Conservation (phyloP, 2,113 vertebrate species). For the Accipiter virgatus region DNA sequence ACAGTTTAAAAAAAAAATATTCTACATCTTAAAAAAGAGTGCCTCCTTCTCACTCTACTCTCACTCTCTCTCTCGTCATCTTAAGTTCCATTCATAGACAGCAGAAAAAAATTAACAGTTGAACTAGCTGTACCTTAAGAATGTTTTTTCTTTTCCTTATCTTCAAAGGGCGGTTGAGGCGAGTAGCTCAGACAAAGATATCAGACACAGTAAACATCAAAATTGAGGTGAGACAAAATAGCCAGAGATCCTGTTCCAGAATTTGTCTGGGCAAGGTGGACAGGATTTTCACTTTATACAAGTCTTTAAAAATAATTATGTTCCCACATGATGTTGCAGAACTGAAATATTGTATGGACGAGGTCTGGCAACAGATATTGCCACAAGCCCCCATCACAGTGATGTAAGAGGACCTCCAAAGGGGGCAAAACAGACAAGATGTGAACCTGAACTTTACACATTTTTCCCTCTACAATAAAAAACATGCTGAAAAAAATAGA, state of each 20-base stretch:
- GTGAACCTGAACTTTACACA: not conserved
- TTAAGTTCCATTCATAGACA: not conserved
- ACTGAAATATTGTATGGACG: not conserved
- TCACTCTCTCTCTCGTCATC: not conserved
- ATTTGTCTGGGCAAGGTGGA: not conserved
- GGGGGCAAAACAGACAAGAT: not conserved
- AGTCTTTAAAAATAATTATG: not conserved
- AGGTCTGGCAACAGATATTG: not conserved
- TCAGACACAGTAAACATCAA: not conserved
- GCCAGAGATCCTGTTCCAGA: not conserved
- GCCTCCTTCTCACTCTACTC: not conserved
- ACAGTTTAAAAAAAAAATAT: not conserved
- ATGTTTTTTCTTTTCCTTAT: not conserved
- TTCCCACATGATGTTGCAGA: not conserved
- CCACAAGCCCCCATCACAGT: accelerated
- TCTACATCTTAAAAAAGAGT: not conserved
- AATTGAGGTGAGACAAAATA: not conserved
- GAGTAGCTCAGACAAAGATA: not conserved
- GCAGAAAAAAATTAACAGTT: not conserved
- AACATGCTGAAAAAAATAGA: not conserved
- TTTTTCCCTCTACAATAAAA: not conserved
- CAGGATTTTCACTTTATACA: not conserved
- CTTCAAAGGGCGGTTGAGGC: not conserved
- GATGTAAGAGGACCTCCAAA: not conserved
- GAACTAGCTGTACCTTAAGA: not conserved